These are phyloP conservation scores for Trichogramma dendrolimi DNA, from an alignment of 2,888 invertebrate species.

Conservation along the genomic window DNA sequence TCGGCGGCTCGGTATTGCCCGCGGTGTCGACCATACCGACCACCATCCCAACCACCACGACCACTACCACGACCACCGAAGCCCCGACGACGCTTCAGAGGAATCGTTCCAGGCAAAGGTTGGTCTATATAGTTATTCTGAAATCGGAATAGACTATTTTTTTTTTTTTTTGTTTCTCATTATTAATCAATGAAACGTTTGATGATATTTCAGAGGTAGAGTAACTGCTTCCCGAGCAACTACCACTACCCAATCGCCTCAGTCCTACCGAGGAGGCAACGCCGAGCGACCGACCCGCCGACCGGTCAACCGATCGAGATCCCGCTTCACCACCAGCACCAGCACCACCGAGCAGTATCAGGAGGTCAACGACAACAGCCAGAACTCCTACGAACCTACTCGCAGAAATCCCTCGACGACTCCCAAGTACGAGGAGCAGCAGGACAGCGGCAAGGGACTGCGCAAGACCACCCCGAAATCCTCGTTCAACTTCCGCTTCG, in stretches of 20 bases:
- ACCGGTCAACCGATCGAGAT: constrained; percentile 44
- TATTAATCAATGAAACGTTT: not conserved
- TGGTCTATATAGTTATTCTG: constrained; percentile 9
- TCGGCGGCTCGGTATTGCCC: constrained; percentile 26
- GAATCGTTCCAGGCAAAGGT: constrained; percentile 42
- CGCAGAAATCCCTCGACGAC: constrained; percentile 41
- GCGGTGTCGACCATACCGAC: constrained; percentile 36
- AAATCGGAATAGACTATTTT: not conserved
- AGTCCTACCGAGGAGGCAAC: constrained; percentile 25
- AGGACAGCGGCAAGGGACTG: no score
- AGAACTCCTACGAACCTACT: constrained; percentile 41
- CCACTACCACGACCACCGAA: constrained; percentile 35
- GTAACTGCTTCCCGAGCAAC: constrained; percentile 37
- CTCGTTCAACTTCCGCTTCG: no score
- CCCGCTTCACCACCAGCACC: constrained; percentile 38
- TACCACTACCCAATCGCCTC: constrained; percentile 37
- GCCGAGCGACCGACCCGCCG: constrained; percentile 39
- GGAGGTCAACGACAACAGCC: constrained; percentile 24
- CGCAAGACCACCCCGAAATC: constrained; percentile 17
- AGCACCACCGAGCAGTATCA: constrained; percentile 44
- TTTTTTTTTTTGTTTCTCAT: not conserved
- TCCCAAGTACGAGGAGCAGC: constrained; percentile 31
- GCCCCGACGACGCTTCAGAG: constrained; percentile 40
- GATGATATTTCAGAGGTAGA: constrained; percentile 35
- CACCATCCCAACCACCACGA: constrained; percentile 35